Evolutionary conservation across 2,888 invertebrate genomes (phyloP).

Genomic region (Teleogryllus oceanicus): DNA sequence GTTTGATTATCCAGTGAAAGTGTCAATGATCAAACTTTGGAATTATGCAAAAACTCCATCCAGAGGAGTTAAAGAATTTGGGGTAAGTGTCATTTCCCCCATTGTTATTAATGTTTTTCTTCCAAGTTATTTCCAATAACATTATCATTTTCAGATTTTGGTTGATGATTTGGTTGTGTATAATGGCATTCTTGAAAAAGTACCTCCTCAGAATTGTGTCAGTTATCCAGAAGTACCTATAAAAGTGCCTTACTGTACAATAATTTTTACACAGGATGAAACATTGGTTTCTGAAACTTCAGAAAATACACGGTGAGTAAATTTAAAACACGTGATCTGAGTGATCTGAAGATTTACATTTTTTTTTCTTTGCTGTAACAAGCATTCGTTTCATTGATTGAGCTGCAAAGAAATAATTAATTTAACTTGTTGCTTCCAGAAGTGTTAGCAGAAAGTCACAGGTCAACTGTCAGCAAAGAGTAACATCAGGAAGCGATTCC

Average conservation of each 20-base stretch:
- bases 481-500: slow-evolving; percentile 35
- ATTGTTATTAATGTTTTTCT: background rate
- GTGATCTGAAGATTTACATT: too few relatives aligned
- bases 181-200: slow-evolving; percentile 62
- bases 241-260: slow-evolving; percentile 42
- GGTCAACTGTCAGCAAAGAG: slow-evolving; percentile 33
- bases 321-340: background rate
- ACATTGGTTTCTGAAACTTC: slow-evolving; percentile 40
- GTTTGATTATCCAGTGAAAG: slow-evolving; percentile 68
- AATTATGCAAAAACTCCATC: slow-evolving; percentile 77
- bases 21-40: slow-evolving; percentile 75
- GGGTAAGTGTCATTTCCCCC: slow-evolving; percentile 55
- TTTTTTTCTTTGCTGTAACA: too few relatives aligned
- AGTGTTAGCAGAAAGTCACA: background rate
- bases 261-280: slow-evolving; percentile 47
- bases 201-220: slow-evolving; percentile 23
- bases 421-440: too few relatives aligned
- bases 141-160: slow-evolving; percentile 55
- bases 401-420: too few relatives aligned
- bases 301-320: slow-evolving; percentile 38
- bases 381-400: too few relatives aligned
- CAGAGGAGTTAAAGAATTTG: slow-evolving; percentile 78
- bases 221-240: slow-evolving; percentile 27
- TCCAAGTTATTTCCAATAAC: background rate
- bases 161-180: slow-evolving; percentile 77